Conservation (phyloP, 2,888 invertebrate genomes). For the Drosophila quinaria region DNA sequence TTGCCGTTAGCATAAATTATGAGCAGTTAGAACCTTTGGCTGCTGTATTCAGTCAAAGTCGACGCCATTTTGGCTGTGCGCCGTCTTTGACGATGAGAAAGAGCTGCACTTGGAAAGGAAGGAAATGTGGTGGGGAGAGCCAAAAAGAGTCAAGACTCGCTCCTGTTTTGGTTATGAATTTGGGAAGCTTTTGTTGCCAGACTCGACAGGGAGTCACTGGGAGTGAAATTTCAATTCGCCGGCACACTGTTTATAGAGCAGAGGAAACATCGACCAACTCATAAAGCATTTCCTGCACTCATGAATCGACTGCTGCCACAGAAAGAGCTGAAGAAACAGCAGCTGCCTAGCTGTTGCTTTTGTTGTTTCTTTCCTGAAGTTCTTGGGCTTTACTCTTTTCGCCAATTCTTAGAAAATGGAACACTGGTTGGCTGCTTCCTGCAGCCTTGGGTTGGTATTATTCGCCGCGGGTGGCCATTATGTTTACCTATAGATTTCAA, state of each 20-base stretch:
- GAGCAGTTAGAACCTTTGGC: conserved; percentile 73
- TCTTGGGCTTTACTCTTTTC: conserved; percentile 33
- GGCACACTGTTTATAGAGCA: conserved; percentile 67
- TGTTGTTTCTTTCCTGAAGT: conserved; percentile 46
- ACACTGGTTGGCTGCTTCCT: conserved; percentile 62
- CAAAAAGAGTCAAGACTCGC: conserved; percentile 4
- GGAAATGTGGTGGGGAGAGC: not conserved
- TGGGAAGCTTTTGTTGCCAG: conserved; percentile 27
- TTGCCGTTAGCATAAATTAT: conserved; percentile 83
- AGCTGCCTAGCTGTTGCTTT: conserved; percentile 21
- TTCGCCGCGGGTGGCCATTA: conserved; percentile 56
- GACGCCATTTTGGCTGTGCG: conserved; percentile 55
- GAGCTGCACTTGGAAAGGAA: conserved; percentile 1
- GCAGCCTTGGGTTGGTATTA: conserved; percentile 40
- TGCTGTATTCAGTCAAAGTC: conserved; percentile 63
- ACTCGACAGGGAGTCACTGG: not conserved
- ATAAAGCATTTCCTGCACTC: conserved; percentile 82
- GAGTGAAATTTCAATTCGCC: conserved; percentile 74
- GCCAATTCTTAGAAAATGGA: conserved; percentile 70
- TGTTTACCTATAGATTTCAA: conserved; percentile 60
- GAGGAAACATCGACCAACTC: conserved; percentile 69
- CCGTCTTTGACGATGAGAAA: conserved; percentile 24
- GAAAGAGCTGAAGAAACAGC: conserved; percentile 14
- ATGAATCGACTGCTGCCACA: conserved; percentile 57
- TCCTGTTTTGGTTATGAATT: conserved; percentile 43